Base-by-base conservation (phyloP, 2,797 vertebrate species). In the Stomatorhinus walkeri region DNA sequence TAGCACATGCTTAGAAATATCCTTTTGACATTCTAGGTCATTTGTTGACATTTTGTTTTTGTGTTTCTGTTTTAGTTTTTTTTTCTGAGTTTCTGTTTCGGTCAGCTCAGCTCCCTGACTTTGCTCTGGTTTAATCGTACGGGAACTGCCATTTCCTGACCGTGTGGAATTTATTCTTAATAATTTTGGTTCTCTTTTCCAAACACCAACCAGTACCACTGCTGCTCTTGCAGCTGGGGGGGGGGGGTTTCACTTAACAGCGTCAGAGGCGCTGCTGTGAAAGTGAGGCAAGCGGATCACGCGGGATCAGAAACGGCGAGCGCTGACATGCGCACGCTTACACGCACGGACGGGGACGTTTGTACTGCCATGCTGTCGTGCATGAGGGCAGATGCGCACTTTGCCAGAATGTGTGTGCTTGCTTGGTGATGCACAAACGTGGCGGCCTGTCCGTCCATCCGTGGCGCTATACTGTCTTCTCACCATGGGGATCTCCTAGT, bases 161-260 rank as follows among this genome's bases (percentile, higher is more conserved):
- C 10, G 49, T 59, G 85, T 87, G 85, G 28, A 43, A 36, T 59
- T 87, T 59, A 36, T 59, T 51, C 85, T 56, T 43, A 8, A 87
- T 87, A 54, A 87, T 87, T 59, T 87, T 51, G 36, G 28, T 56
- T 87, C 85, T 54, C 6, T 87, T 56, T 86, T 87, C 52, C 85
- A 9, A 51, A 24, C 16, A 52, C 52, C 7, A 24, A 14, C 5
- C 22, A 32, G 52, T 56, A 32, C 14, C 52, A 51, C 16, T 59
- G 10, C 51, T 87, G 28, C 49, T 40, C 24, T 56, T 87, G 51
- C 52, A 32, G 14, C 51, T 54, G 12, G 52, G 2, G 14, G 48
- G 24, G 76, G 32, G 52, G 52, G 85, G 32, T 36, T 85, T 49
- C 49, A 54, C 4, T 10, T 32, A 85, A 14, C 22, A 54, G 49